Conservation (phyloP, 2,888 invertebrate genomes). For the Pyrgus malvae region DNA sequence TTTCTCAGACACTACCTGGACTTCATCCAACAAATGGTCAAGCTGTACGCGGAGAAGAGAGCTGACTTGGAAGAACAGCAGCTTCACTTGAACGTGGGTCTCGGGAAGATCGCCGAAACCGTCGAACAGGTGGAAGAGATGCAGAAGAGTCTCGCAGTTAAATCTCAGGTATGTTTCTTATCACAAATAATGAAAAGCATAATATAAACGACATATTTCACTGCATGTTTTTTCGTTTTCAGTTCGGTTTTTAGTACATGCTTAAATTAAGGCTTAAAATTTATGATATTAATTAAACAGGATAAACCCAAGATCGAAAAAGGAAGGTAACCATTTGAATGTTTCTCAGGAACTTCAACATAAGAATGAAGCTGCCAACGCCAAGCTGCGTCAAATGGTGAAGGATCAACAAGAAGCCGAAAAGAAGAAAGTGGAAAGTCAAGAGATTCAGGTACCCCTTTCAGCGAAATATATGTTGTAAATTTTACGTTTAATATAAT, state of each 20-base stretch:
- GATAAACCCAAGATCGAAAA: too few relatives aligned
- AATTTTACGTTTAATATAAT: too few relatives aligned
- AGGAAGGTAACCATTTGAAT: too few relatives aligned
- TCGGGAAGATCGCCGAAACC: conserved; percentile 99
- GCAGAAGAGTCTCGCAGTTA: conserved; percentile 98
- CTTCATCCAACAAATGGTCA: conserved; percentile 99
- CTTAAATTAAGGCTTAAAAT: too few relatives aligned
- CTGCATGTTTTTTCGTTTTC: too few relatives aligned
- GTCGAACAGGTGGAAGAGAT: conserved; percentile 99
- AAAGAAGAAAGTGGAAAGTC: conserved; percentile 98
- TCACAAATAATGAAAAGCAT: too few relatives aligned
- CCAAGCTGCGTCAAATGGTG: conserved; percentile 99
- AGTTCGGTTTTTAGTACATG: too few relatives aligned
- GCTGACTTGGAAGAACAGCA: conserved; percentile 99
- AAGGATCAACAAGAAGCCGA: conserved; percentile 99
- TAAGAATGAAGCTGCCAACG: conserved; percentile 99
- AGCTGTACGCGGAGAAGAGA: conserved; percentile 97
- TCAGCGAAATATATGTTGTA: too few relatives aligned
- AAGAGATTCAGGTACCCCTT: conserved; percentile 90
- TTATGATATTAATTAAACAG: too few relatives aligned
- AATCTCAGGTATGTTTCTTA: conserved; percentile 89
- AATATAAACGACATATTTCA: too few relatives aligned
- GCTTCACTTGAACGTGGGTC: conserved; percentile 98
- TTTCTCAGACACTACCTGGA: conserved; percentile 93
- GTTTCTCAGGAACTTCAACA: conserved; percentile 90